Conservation (phyloP, 2,888 invertebrate species). For the Halictus quadricinctus region DNA sequence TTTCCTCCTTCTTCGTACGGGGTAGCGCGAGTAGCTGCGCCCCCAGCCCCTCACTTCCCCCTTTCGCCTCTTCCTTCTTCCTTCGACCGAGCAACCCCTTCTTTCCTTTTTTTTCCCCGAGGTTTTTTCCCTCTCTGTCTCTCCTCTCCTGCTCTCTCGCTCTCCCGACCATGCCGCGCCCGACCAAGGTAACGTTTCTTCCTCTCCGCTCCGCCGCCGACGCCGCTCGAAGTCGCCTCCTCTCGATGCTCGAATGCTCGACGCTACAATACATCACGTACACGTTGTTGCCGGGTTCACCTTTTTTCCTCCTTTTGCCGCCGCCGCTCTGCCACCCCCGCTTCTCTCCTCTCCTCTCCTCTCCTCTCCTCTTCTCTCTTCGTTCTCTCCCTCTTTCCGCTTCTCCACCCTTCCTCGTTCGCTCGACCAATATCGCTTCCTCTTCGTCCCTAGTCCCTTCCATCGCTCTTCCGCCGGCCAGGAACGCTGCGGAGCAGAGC, state of each 20-base stretch:
- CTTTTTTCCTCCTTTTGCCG: slow-evolving; percentile 48
- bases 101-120: slow-evolving; percentile 49
- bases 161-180: slow-evolving; percentile 1
- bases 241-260: slow-evolving; percentile 74
- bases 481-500: slow-evolving; percentile 7
- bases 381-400: slow-evolving; percentile 21
- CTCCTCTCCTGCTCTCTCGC: not conserved
- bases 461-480: slow-evolving; percentile 19
- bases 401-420: slow-evolving; percentile 37
- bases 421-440: slow-evolving; percentile 46
- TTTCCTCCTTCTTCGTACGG: slow-evolving; percentile 75
- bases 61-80: slow-evolving; percentile 53
- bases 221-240: slow-evolving; percentile 47
- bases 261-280: slow-evolving; percentile 78
- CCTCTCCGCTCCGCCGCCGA: slow-evolving; percentile 45
- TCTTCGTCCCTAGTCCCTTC: slow-evolving; percentile 23
- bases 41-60: slow-evolving; percentile 48
- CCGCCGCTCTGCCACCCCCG: not conserved
- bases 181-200: slow-evolving; percentile 44
- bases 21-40: slow-evolving; percentile 63
- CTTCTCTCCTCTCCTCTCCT: slow-evolving; percentile 17
- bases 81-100: slow-evolving; percentile 48
- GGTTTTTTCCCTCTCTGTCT: not conserved
- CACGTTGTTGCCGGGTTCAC: slow-evolving; percentile 70
- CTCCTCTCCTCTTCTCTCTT: slow-evolving; percentile 12